Evolutionary conservation across 2,113 vertebrate genomes (phyloP).

Genomic region (Prionailurus viverrinus): DNA sequence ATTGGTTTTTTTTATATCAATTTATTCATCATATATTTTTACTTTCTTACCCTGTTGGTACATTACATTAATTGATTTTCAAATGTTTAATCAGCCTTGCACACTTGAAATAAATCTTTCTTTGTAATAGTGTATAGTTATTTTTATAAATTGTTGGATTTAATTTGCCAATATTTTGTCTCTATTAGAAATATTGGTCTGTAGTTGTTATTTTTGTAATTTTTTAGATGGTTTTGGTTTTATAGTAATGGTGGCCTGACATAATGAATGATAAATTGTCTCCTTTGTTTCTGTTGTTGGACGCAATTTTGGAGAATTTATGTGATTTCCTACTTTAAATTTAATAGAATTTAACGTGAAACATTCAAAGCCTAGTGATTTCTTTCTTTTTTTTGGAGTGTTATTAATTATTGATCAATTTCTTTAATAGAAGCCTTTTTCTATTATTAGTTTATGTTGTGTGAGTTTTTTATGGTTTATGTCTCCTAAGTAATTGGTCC

Average conservation of each 20-base stretch:
- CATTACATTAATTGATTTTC: background rate
- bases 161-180: background rate
- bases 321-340: background rate
- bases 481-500: background rate
- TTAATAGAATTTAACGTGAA: background rate
- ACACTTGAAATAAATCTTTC: background rate
- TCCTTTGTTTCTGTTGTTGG: background rate
- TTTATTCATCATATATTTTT: background rate
- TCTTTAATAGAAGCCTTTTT: background rate
- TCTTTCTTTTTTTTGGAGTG: background rate
- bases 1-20: background rate
- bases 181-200: background rate
- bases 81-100: background rate
- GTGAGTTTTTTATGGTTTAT: background rate
- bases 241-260: background rate
- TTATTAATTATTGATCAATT: background rate
- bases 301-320: background rate
- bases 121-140: too few relatives aligned
- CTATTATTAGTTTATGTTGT: background rate
- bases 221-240: background rate
- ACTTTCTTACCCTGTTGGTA: background rate
- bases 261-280: background rate
- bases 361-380: background rate
- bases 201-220: background rate
- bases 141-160: background rate